These are phyloP conservation scores for Choloepus didactylus DNA, from an alignment of 2,797 vertebrate species.

Conservation along the genomic window DNA sequence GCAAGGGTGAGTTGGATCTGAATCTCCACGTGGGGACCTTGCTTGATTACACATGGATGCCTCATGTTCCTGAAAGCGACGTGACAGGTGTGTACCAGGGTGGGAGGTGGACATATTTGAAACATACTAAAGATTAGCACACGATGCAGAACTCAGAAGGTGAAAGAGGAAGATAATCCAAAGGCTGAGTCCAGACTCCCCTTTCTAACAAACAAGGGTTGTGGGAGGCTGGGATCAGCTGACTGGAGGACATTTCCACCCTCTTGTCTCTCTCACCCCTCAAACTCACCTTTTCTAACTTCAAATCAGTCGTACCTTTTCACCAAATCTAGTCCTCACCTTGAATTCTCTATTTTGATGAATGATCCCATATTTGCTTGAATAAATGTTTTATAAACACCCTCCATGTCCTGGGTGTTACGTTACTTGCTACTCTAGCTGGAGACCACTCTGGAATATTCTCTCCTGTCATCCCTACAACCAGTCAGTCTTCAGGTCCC, in stretches of 20 bases:
- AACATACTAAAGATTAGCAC: background rate
- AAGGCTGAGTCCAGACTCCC: background rate
- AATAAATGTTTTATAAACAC: background rate
- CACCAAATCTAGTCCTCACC: background rate
- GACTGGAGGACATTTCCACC: background rate
- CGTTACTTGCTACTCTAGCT: background rate
- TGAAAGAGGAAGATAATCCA: background rate
- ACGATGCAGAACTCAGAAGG: background rate
- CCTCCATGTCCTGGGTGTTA: background rate
- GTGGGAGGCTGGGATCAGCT: background rate
- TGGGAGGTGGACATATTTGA: background rate
- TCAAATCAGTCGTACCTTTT: background rate
- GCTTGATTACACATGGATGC: background rate
- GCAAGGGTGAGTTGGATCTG: background rate
- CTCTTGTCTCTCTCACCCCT: background rate
- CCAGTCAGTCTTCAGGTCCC: background rate
- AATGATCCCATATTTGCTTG: background rate
- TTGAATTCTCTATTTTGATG: background rate
- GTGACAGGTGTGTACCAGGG: background rate
- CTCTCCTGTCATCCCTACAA: background rate
- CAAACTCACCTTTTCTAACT: background rate
- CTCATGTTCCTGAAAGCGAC: background rate
- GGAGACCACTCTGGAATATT: background rate
- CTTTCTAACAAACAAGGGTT: background rate
- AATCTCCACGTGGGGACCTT: background rate